Percentiles rank a stretch among this genome's conserved stretches.
These are phyloP conservation scores for Drosophila nasuta DNA, from an alignment of 1,140 invertebrate species.

Conservation along the genomic window DNA sequence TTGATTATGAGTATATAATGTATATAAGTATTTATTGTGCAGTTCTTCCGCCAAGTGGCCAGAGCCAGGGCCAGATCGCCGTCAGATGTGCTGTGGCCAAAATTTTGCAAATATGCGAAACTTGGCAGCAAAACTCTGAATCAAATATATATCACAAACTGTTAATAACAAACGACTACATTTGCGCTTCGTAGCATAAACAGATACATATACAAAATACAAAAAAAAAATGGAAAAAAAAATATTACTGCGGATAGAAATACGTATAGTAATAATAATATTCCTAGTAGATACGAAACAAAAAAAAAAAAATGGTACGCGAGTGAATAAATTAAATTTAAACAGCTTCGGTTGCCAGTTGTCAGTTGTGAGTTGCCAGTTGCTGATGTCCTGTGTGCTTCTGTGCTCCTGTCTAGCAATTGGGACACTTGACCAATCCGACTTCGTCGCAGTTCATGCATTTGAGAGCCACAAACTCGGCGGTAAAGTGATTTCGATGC, in stretches of 20 bases:
- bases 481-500: slow-evolving; percentile 96
- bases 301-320: slow-evolving; percentile 15
- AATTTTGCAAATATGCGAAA: slow-evolving; percentile 25
- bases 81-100: slow-evolving; percentile 15
- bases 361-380: background rate
- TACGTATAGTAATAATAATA: slow-evolving; percentile 13
- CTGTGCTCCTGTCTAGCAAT: slow-evolving; percentile 86
- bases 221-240: slow-evolving; percentile 50
- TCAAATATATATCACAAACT: slow-evolving; percentile 80
- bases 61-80: slow-evolving; percentile 10
- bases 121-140: slow-evolving; percentile 33
- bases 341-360: slow-evolving; percentile 17
- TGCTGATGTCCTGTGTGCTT: background rate
- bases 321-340: slow-evolving; percentile 42
- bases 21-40: slow-evolving; percentile 34
- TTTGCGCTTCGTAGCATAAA: slow-evolving; percentile 53
- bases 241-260: background rate
- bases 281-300: slow-evolving; percentile 25
- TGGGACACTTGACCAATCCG: slow-evolving; percentile 94
- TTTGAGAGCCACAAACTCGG: slow-evolving; percentile 96
- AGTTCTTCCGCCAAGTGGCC: slow-evolving; percentile 27
- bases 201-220: slow-evolving; percentile 26
- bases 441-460: slow-evolving; percentile 98
- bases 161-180: slow-evolving; percentile 73
- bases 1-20: slow-evolving; percentile 1